These are phyloP conservation scores for Lethrus apterus DNA, from an alignment of 1,140 invertebrate genomes.

Conservation along the genomic window DNA sequence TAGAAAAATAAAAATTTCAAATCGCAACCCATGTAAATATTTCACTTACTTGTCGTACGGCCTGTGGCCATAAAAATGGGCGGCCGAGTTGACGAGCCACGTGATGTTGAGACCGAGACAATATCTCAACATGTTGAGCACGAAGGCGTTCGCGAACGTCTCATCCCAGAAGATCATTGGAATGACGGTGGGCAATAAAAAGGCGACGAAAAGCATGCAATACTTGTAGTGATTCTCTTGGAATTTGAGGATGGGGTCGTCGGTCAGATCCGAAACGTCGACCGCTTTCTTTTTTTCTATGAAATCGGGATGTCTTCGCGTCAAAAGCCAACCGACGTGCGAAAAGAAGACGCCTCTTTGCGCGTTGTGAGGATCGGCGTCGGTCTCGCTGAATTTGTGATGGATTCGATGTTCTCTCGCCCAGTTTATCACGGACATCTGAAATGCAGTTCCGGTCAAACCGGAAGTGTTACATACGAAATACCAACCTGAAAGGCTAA, in stretches of 20 bases:
- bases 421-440: constrained; percentile 69
- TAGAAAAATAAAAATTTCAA: constrained; percentile 31
- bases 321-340: constrained; percentile 85
- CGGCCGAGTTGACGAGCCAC: constrained; percentile 93
- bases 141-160: constrained; percentile 68
- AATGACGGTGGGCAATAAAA: constrained; percentile 76
- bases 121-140: constrained; percentile 81
- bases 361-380: constrained; percentile 85
- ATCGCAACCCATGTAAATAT: not conserved
- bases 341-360: constrained; percentile 87
- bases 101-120: constrained; percentile 84
- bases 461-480: not conserved
- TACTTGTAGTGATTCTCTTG: constrained; percentile 71
- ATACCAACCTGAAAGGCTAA: constrained; percentile 14
- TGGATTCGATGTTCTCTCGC: constrained; percentile 76
- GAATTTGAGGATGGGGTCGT: constrained; percentile 56
- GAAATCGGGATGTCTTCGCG: constrained; percentile 78
- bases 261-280: constrained; percentile 69
- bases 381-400: constrained; percentile 84
- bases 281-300: constrained; percentile 60
- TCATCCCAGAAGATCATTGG: constrained; percentile 84
- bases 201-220: constrained; percentile 75
- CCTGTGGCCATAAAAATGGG: constrained; percentile 83
- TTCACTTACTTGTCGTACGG: constrained; percentile 78
- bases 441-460: constrained; percentile 7